These are phyloP conservation scores for Peromyscus attwateri DNA, from an alignment of 2,797 vertebrate genomes.

Conservation along the genomic window DNA sequence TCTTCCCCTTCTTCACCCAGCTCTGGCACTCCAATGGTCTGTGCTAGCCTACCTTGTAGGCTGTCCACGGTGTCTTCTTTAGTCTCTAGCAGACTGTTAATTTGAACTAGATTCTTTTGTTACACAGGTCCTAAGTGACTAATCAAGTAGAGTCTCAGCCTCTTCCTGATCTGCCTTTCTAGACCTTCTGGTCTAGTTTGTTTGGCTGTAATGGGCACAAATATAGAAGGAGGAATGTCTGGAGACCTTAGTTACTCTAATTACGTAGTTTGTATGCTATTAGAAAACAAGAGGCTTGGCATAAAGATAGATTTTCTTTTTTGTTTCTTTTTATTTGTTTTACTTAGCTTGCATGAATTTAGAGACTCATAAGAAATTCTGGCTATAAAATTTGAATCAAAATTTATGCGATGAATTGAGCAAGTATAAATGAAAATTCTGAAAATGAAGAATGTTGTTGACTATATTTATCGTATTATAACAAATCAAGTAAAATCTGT, in stretches of 20 bases:
- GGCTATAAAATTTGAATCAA: neutral
- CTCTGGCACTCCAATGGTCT: neutral
- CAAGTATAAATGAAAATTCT: neutral
- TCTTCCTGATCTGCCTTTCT: neutral
- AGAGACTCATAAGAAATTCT: neutral
- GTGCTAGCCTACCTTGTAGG: rapidly evolving
- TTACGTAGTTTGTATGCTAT: neutral
- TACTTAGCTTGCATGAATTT: neutral
- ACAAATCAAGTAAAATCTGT: neutral
- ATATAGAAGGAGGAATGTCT: neutral
- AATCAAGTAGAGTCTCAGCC: neutral
- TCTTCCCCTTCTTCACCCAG: neutral
- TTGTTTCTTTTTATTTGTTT: neutral
- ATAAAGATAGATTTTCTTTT: neutral
- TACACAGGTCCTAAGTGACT: neutral
- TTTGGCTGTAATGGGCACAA: neutral
- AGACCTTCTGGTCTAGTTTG: neutral
- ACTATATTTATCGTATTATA: neutral
- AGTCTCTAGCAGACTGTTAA: no score
- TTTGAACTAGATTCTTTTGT: neutral
- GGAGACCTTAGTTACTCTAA: neutral
- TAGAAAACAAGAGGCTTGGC: neutral
- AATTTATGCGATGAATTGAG: neutral
- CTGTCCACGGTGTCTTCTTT: neutral
- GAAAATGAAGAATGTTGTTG: conserved; percentile 32